These are phyloP conservation scores for Eristalinus sepulchralis DNA, from an alignment of 2,888 invertebrate species.

Conservation along the genomic window DNA sequence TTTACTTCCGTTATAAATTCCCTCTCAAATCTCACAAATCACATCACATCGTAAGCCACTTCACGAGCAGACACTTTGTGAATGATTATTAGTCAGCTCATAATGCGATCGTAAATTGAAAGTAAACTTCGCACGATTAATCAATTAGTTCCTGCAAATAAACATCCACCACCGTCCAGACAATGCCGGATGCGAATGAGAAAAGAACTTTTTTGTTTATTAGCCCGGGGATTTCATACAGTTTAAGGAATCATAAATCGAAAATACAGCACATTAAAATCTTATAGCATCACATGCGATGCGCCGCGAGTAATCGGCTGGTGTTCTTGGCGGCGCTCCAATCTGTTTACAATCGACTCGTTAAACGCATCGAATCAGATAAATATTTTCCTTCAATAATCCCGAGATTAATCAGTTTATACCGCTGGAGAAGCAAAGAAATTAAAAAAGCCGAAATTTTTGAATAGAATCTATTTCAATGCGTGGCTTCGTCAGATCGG, in stretches of 20 bases:
- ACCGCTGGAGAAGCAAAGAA: conserved; percentile 5
- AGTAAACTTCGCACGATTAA: conserved; percentile 45
- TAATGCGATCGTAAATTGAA: conserved; percentile 33
- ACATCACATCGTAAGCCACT: neutral
- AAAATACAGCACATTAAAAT: conserved; percentile 62
- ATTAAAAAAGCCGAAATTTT: too few relatives aligned
- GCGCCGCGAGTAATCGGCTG: conserved; percentile 19
- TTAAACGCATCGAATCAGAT: conserved; percentile 53
- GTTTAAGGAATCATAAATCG: conserved; percentile 64
- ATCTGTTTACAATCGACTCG: conserved; percentile 63
- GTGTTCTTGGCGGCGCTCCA: conserved; percentile 46
- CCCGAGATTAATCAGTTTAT: conserved; percentile 49
- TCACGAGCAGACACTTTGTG: neutral
- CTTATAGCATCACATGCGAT: conserved; percentile 46
- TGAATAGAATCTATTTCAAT: neutral
- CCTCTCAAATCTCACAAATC: neutral
- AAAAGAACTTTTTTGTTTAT: conserved; percentile 53
- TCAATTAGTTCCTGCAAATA: conserved; percentile 47
- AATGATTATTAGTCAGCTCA: conserved; percentile 39
- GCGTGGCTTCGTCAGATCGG: neutral
- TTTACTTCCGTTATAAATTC: too few relatives aligned
- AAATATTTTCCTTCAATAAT: conserved; percentile 57
- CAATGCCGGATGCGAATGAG: conserved; percentile 6
- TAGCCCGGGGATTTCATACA: conserved; percentile 44
- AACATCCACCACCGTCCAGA: conserved; percentile 21